Evolutionary conservation across 2,113 vertebrate genomes (phyloP).

Genomic region (Tautogolabrus adspersus): DNA sequence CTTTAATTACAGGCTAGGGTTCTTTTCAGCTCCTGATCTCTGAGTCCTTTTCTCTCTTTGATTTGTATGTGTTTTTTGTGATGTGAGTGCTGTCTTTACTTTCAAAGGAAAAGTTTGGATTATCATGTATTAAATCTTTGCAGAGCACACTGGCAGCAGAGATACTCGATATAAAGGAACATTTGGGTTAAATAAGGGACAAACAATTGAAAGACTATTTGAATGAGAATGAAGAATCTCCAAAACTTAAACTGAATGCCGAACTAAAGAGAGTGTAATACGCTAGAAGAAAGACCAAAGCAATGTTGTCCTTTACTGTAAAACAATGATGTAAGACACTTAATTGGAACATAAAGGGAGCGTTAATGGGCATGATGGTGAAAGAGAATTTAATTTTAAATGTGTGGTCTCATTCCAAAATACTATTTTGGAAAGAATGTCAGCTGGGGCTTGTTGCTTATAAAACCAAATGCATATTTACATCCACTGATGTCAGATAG

Average conservation of each 20-base stretch:
- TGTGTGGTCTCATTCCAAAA: slow-evolving; percentile 28
- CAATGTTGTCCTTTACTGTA: slow-evolving; percentile 1
- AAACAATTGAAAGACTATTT: background rate
- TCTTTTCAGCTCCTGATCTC: background rate
- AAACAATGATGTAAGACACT: slow-evolving; percentile 28
- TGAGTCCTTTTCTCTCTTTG: background rate
- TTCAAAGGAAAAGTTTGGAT: no score
- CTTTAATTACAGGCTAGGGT: background rate
- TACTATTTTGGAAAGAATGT: slow-evolving; percentile 36
- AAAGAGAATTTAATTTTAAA: slow-evolving; percentile 15
- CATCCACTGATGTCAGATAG: background rate
- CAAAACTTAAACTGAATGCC: slow-evolving; percentile 14
- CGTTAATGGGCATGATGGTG: slow-evolving; percentile 4
- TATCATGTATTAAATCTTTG: background rate
- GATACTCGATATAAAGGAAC: background rate
- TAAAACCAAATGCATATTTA: background rate
- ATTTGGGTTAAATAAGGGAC: background rate
- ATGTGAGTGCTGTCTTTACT: no score
- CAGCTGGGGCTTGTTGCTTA: background rate
- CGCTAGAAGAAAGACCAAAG: background rate
- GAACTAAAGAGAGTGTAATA: slow-evolving; percentile 7
- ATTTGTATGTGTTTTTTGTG: background rate
- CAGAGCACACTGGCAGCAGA: background rate
- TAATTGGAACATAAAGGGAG: background rate
- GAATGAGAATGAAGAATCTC: background rate